phyloP scores from a whole-genome alignment of 2,113 vertebrate species.

The Craseonycteris thonglongyai region DNA sequence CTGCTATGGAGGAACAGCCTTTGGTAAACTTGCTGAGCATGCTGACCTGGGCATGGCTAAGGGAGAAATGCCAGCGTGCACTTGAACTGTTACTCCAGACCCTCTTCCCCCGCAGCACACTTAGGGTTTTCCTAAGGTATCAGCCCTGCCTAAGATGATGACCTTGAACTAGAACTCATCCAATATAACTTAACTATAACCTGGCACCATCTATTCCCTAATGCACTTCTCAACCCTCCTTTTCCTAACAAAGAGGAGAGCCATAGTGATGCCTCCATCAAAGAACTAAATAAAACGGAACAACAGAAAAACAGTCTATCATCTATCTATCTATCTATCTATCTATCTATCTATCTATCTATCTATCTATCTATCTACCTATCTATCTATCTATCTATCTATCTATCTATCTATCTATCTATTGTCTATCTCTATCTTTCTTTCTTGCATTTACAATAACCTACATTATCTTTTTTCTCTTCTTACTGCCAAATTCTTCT shows the following conservation, averaged over 20 bases:
- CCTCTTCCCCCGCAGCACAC: neutral
- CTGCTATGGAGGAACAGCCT: neutral
- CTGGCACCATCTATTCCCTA: neutral
- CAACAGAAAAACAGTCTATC: no score
- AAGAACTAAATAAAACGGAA: neutral
- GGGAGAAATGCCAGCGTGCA: accelerated
- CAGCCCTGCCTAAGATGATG: neutral
- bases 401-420: no score
- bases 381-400: no score
- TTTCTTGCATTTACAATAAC: neutral
- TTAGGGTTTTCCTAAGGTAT: neutral
- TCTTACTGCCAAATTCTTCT: neutral
- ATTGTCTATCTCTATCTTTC: neutral
- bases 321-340: no score
- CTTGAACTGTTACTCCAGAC: neutral
- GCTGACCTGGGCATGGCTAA: accelerated
- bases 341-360: accelerated
- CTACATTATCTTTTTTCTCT: neutral
- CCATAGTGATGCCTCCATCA: neutral
- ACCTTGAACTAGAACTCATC: neutral
- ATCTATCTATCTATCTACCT: neutral
- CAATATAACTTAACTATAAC: neutral
- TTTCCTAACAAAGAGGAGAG: neutral
- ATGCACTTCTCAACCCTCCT: neutral
- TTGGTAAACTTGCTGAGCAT: neutral